Evolutionary conservation across 1,140 invertebrate species (phyloP).

Genomic region (Micrasema longulum): DNA sequence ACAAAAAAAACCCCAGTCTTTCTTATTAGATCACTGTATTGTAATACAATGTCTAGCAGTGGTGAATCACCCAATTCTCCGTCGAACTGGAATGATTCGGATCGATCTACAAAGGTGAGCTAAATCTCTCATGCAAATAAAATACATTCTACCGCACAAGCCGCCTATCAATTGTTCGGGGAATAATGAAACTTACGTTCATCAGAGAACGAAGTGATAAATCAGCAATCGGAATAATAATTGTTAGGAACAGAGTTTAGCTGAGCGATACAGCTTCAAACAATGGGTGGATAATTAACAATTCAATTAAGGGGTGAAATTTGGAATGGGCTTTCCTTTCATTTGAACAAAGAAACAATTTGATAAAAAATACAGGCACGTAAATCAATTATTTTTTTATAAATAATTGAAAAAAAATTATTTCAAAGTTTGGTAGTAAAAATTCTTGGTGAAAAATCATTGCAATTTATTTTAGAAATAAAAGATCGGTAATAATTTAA

Average conservation of each 20-base stretch:
- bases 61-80: neutral
- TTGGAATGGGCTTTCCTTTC: no score
- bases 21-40: no score
- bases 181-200: slow-evolving; percentile 32
- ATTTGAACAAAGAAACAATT: no score
- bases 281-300: slow-evolving; percentile 26
- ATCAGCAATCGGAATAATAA: slow-evolving; percentile 29
- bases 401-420: no score
- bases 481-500: no score
- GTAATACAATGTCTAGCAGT: no score
- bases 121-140: slow-evolving; percentile 30
- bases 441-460: no score
- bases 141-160: slow-evolving; percentile 8
- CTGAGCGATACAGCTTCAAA: slow-evolving; percentile 16
- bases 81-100: neutral
- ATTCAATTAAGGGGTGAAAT: slow-evolving; percentile 5
- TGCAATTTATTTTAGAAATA: no score
- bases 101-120: slow-evolving; percentile 8
- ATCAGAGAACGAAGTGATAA: slow-evolving; percentile 24
- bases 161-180: slow-evolving; percentile 20
- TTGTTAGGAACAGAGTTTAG: slow-evolving; percentile 9
- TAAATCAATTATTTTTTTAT: no score
- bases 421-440: no score
- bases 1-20: no score
- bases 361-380: no score